Percentiles rank a stretch among this genome's conserved stretches.
Conservation (phyloP, 1,140 invertebrate genomes). For the Brachionus asplanchnoidis region DNA sequence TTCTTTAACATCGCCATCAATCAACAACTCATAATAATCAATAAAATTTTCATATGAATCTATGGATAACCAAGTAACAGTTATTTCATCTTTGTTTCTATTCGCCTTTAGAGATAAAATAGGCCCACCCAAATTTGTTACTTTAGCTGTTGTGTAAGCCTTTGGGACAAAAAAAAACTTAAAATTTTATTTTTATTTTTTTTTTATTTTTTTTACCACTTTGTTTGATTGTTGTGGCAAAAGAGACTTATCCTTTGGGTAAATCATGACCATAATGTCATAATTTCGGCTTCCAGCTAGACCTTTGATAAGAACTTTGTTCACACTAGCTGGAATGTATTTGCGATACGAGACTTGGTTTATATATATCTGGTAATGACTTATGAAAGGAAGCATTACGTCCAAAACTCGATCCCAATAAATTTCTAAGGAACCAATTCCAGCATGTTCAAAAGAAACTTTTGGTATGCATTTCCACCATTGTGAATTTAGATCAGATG, state of each 20-base stretch:
- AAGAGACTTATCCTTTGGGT: constrained; percentile 47
- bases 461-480: constrained; percentile 54
- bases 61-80: constrained; percentile 54
- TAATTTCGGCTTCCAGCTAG: constrained; percentile 52
- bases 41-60: constrained; percentile 47
- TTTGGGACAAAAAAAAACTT: neutral
- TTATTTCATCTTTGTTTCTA: constrained; percentile 48
- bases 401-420: constrained; percentile 51
- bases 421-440: constrained; percentile 52
- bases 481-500: constrained; percentile 41
- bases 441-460: constrained; percentile 50
- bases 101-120: constrained; percentile 53
- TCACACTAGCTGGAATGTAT: constrained; percentile 50
- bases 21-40: constrained; percentile 51
- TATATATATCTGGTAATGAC: constrained; percentile 53
- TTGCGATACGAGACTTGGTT: constrained; percentile 54
- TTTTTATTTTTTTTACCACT: constrained; percentile 46
- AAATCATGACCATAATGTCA: constrained; percentile 50
- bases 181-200: neutral
- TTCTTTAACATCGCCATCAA: constrained; percentile 51
- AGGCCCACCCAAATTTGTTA: constrained; percentile 50
- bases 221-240: constrained; percentile 51
- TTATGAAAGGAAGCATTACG: constrained; percentile 46
- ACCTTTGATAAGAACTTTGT: constrained; percentile 50
- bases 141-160: constrained; percentile 46